These are phyloP conservation scores for Corbicula japonica DNA, from an alignment of 2,888 invertebrate species.

Conservation along the genomic window DNA sequence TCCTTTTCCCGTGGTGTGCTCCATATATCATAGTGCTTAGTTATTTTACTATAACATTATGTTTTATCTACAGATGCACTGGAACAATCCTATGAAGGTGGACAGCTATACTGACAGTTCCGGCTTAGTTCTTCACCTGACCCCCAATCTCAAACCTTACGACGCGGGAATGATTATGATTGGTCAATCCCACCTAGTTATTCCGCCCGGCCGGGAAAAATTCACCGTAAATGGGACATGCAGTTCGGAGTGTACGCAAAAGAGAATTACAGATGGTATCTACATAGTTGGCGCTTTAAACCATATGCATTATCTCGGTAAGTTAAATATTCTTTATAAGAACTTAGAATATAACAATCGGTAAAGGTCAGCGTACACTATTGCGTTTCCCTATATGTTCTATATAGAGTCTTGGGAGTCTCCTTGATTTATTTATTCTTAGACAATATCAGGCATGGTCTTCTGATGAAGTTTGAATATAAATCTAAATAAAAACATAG, in stretches of 20 bases:
- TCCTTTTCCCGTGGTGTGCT: too few species aligned
- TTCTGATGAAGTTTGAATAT: too few species aligned
- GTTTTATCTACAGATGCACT: constrained; percentile 74
- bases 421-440: too few species aligned
- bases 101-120: constrained; percentile 64
- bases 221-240: constrained; percentile 42
- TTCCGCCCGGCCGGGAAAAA: constrained; percentile 61
- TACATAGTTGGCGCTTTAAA: constrained; percentile 62
- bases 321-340: neutral
- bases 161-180: constrained; percentile 66
- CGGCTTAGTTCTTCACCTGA: constrained; percentile 67
- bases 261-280: constrained; percentile 49
- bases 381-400: too few species aligned
- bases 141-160: constrained; percentile 62
- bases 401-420: too few species aligned
- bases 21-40: too few species aligned
- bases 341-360: too few species aligned
- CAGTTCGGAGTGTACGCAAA: constrained; percentile 33
- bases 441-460: too few species aligned
- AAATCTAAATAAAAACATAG: too few species aligned
- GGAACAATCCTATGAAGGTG: constrained; percentile 68
- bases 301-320: constrained; percentile 78
- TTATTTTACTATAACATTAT: too few species aligned
- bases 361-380: too few species aligned
- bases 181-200: constrained; percentile 66